Evolutionary conservation across 2,113 vertebrate genomes (phyloP).

Genomic region (Gasterosteus aculeatus): DNA sequence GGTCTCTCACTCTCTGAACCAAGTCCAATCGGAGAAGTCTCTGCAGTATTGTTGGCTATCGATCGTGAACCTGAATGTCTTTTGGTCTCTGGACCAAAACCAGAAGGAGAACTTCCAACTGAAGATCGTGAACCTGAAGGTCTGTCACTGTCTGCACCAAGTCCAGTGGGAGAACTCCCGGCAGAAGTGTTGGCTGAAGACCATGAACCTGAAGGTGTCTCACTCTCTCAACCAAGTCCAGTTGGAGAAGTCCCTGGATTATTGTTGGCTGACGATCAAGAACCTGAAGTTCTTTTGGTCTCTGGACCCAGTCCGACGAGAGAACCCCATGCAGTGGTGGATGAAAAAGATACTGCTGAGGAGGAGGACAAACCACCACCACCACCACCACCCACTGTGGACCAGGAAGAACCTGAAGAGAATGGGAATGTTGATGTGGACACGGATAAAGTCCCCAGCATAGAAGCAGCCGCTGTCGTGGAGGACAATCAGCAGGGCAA

Average conservation of each 20-base stretch:
- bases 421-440: slow-evolving; percentile 18
- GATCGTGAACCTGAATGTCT: not conserved
- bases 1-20: not conserved
- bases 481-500: slow-evolving; percentile 9
- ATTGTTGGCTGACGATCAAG: not conserved
- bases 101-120: not conserved
- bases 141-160: not conserved
- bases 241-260: slow-evolving; percentile 41
- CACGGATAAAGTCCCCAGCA: not conserved
- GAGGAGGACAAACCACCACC: not conserved
- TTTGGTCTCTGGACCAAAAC: not conserved
- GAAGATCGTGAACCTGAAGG: slow-evolving; percentile 20
- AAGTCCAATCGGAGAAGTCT: not conserved
- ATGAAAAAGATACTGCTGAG: slow-evolving; percentile 1
- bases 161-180: not conserved
- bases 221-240: not conserved
- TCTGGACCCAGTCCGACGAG: not conserved
- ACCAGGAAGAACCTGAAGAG: slow-evolving; percentile 32
- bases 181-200: not conserved
- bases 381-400: slow-evolving; percentile 3
- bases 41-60: not conserved
- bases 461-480: not conserved
- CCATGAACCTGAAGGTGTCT: not conserved
- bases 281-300: not conserved
- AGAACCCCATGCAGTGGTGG: not conserved